Base-by-base conservation (phyloP, 2,888 invertebrate genomes). In the Neoascia interrupta region DNA sequence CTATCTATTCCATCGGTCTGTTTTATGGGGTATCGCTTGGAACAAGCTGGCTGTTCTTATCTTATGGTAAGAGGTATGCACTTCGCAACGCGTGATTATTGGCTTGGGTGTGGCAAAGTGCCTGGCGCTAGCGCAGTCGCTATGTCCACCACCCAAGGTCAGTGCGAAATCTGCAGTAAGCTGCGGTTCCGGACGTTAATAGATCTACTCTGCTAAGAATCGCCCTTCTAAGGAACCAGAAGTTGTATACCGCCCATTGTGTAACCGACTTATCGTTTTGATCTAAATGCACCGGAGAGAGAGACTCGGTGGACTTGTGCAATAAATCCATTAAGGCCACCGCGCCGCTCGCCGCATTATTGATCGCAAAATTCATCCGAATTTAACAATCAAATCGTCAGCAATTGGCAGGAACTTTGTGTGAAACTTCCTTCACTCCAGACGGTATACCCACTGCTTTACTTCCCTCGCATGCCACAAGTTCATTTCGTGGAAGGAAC, bases 81-180 rank as follows among this genome's bases (percentile, higher is more conserved):
- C 68, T 80, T 74, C 58, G 58, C 43, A 80, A 74, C 72, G 80
- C 80, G 80, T 80, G 74, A 74, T 74, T 80, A 68, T 74, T 72
- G 39, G 26, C 54, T 74, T 69, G 74, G 80, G 80, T 80, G 80
- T 80, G 80, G 80, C 63, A 54, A 53, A 36, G 36, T 74, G 61
- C 54, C 74, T 36, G 80, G 80, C 80, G 80, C 80, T 80, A 69
- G 45, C 18, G 36, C 31, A 43, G 53, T 49, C 49, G 36, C 47
- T 61, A 45, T 74, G 74, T 80, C 80, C 80, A 80, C 73, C 37
- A 43, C 43, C n/a, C 80, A 80, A 80, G 80, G 80, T 80, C 73
- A 72, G 41, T 45, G 15, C 8, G 51, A 45, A 43, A 3, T 26
- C 16, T 23, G 28, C 31, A 13, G 15, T 19, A 43, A 41, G 51